Conservation (phyloP, 2,113 vertebrate genomes). For the Tor tambroides region DNA sequence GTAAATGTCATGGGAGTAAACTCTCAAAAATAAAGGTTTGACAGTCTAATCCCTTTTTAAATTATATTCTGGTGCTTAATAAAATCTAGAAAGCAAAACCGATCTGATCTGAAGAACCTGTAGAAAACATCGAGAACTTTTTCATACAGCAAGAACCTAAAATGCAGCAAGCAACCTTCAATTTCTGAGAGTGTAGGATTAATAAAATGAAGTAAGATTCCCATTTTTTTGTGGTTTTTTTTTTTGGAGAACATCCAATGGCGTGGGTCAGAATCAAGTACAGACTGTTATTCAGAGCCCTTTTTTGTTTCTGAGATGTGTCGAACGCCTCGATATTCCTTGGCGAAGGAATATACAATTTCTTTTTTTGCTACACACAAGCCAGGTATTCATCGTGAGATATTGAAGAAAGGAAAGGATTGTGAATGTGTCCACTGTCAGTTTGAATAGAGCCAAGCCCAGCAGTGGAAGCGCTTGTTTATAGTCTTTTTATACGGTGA, state of each 20-base stretch:
- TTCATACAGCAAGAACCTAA: not conserved
- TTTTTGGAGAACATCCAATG: not conserved
- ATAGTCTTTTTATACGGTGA: slow-evolving; percentile 78
- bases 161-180: not conserved
- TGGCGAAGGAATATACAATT: slow-evolving; percentile 21
- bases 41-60: not conserved
- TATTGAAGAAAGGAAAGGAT: not conserved
- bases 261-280: not conserved
- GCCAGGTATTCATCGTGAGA: slow-evolving; percentile 4
- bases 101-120: not conserved
- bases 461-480: slow-evolving; percentile 82
- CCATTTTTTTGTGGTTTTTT: not conserved
- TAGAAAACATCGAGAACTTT: not conserved
- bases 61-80: too few relatives aligned
- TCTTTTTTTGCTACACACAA: slow-evolving; percentile 33
- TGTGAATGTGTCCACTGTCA: slow-evolving; percentile 1
- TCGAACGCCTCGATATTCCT: slow-evolving; percentile 16
- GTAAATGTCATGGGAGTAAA: not conserved
- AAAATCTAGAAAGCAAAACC: too few relatives aligned
- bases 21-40: slow-evolving; percentile 6
- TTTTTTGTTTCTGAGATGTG: slow-evolving; percentile 23
- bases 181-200: slow-evolving; percentile 6
- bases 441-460: slow-evolving; percentile 75
- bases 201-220: not conserved
- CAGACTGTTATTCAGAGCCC: slow-evolving; percentile 42